phyloP scores from a whole-genome alignment of 1,140 invertebrate genomes.

The Ips nitidus region DNA sequence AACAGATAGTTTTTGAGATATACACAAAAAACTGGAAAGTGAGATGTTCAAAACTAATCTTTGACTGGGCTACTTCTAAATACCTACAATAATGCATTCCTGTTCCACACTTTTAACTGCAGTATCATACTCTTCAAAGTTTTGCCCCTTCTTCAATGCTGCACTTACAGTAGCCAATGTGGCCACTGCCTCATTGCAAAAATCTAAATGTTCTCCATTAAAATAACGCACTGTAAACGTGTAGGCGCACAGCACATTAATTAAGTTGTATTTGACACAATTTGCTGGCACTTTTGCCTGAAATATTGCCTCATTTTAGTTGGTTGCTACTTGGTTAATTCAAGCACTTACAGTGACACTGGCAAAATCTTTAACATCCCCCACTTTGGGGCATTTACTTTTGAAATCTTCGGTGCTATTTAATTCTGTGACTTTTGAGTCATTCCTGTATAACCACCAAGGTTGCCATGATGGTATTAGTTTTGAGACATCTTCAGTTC shows the following conservation, averaged over 20 bases:
- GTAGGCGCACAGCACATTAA: conserved; percentile 71
- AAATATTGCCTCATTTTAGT: conserved; percentile 37
- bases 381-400: conserved; percentile 50
- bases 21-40: too few relatives aligned
- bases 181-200: conserved; percentile 58
- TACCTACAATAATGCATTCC: conserved; percentile 57
- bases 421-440: conserved; percentile 42
- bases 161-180: conserved; percentile 62
- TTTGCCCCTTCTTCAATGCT: conserved; percentile 61
- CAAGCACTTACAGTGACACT: conserved; percentile 50
- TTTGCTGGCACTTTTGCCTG: conserved; percentile 64
- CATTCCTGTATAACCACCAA: conserved; percentile 53
- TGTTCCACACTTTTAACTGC: conserved; percentile 65
- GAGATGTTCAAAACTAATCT: background rate
- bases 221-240: conserved; percentile 66
- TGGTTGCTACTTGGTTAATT: background rate
- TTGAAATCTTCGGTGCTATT: conserved; percentile 38
- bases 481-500: conserved; percentile 56
- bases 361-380: conserved; percentile 50
- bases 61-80: background rate
- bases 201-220: conserved; percentile 68
- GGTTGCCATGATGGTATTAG: conserved; percentile 62
- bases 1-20: too few relatives aligned
- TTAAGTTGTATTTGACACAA: conserved; percentile 67
- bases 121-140: conserved; percentile 61